Conservation (phyloP, 1,140 invertebrate genomes). For the Asbolus verrucosus region DNA sequence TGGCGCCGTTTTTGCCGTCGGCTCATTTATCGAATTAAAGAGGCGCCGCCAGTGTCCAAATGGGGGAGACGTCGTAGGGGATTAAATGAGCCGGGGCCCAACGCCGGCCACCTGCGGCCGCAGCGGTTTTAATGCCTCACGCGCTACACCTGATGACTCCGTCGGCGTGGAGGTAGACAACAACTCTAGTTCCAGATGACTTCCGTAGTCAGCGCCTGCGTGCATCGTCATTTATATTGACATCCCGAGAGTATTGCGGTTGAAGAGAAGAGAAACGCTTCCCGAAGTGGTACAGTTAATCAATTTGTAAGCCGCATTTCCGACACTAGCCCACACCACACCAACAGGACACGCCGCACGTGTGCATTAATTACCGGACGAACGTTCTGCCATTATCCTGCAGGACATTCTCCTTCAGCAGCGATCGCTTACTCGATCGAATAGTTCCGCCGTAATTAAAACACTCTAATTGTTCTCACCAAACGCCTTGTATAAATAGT, state of each 20-base stretch:
- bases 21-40: conserved; percentile 38
- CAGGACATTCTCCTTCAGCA: conserved; percentile 19
- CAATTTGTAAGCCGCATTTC: conserved; percentile 49
- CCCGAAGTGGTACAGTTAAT: conserved; percentile 47
- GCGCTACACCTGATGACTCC: conserved; percentile 19
- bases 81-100: conserved; percentile 33
- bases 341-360: conserved; percentile 38
- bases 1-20: conserved; percentile 31
- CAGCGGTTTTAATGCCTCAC: conserved; percentile 24
- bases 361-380: conserved; percentile 39
- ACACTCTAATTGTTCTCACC: conserved; percentile 35
- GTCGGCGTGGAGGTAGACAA: conserved; percentile 13
- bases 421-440: conserved; percentile 24
- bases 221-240: conserved; percentile 36
- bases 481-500: conserved; percentile 40
- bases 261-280: conserved; percentile 40
- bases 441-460: conserved; percentile 43
- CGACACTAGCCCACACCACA: conserved; percentile 25
- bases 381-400: conserved; percentile 30
- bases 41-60: conserved; percentile 35
- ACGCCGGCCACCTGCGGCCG: conserved; percentile 24
- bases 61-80: conserved; percentile 29
- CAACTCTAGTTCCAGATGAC: conserved; percentile 28
- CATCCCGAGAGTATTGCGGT: conserved; percentile 44
- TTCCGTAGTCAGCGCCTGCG: conserved; percentile 41